Base-by-base conservation (phyloP, 2,888 invertebrate genomes). In the Anorthoa munda region DNA sequence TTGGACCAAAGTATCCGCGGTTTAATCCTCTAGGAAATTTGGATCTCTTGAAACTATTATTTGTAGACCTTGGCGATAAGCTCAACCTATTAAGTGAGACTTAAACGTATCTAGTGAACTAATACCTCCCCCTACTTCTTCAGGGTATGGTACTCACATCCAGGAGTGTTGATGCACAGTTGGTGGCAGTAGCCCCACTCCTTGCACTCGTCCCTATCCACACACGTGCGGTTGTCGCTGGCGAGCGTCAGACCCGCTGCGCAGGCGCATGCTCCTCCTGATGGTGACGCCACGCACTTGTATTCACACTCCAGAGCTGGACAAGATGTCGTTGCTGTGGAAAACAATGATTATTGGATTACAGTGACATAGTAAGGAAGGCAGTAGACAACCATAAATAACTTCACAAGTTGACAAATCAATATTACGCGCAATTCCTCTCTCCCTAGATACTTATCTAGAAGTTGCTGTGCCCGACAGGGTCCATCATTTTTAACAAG, bases 111-210 rank as follows among this genome's bases (percentile, higher is more conserved):
- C 53, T 12, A 4, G 23, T 17, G 9, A 15, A 56, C 23, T 55
- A 2, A 2, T 2, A 12, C n/a, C 51, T 51, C 12, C 12, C 4
- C 39, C 39, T 39, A 39, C 39, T 39, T 21, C 12, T 53, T n/a
- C 18, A 53, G 12, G 12, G 5, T 12, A 53, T 50, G 3, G 0
- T 4, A 63, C 94, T 93, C 60, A 96, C 96, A 97, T 56, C 98
- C 99, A 1, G 98, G 98, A 0, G 98, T 98, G 93, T 99, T 99
- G 75, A 97, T 97, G 93, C 99, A 99, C 48, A 98, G 96, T 94
- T 99, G 99, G 91, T 99, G 99, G 93, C 99, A 99, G 93, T 97
- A 98, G 56, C 99, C 99, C 99, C 99, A 99, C 94, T 98, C 98
- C 61, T 96, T 93, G 93, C 99, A 99, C 94, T 99, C 99, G 95